These are phyloP conservation scores for Drosophila sturtevanti DNA, from an alignment of 1,140 invertebrate genomes.

Conservation along the genomic window DNA sequence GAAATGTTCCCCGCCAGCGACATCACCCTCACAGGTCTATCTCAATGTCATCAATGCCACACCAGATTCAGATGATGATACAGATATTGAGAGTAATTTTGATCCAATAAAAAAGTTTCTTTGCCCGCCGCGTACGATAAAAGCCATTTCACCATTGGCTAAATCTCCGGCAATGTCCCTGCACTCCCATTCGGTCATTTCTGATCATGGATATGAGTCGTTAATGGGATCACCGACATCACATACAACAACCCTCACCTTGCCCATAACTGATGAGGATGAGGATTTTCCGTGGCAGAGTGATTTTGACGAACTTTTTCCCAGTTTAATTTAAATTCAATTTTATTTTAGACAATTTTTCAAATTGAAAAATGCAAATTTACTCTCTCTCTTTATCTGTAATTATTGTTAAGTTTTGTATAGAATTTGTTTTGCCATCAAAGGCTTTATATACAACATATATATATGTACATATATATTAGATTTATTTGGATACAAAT, in stretches of 20 bases:
- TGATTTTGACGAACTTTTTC: slow-evolving; percentile 75
- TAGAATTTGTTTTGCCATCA: slow-evolving; percentile 52
- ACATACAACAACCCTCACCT: slow-evolving; percentile 21
- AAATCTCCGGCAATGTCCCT: slow-evolving; percentile 74
- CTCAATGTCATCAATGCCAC: slow-evolving; percentile 83
- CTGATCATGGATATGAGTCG: slow-evolving; percentile 86
- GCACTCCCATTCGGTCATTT: slow-evolving; percentile 68
- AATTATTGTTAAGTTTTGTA: slow-evolving; percentile 60
- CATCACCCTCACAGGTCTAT: slow-evolving; percentile 80
- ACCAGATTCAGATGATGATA: slow-evolving; percentile 76
- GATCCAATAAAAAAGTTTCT: slow-evolving; percentile 81
- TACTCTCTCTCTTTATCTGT: slow-evolving; percentile 50
- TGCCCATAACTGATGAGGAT: slow-evolving; percentile 53
- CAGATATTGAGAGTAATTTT: slow-evolving; percentile 78
- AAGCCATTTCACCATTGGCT: slow-evolving; percentile 69
- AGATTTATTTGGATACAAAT: slow-evolving; percentile 33
- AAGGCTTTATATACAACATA: slow-evolving; percentile 44
- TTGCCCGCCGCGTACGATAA: slow-evolving; percentile 54
- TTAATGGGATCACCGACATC: slow-evolving; percentile 83
- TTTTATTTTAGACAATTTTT: slow-evolving; percentile 33
- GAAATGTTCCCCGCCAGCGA: slow-evolving; percentile 79
- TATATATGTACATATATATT: neutral
- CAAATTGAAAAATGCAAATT: slow-evolving; percentile 50
- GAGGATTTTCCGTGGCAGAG: slow-evolving; percentile 73
- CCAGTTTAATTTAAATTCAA: slow-evolving; percentile 63